Conservation (phyloP, 2,797 vertebrate species). For the Eremophila alpestris region DNA sequence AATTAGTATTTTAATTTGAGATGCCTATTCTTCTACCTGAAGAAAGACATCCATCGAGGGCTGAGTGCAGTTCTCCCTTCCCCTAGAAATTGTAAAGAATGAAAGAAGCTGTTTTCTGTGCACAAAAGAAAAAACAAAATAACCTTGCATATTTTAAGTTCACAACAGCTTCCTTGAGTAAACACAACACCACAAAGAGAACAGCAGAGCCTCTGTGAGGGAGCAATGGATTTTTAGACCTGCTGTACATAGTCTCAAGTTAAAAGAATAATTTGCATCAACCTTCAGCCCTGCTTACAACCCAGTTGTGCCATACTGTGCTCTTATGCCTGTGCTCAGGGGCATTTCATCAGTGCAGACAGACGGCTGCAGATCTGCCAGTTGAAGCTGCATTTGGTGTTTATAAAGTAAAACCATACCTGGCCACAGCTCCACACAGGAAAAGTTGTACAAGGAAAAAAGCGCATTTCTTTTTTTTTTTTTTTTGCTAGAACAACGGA, state of each 20-base stretch:
- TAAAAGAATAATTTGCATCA: neutral
- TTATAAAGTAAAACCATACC: neutral
- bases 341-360: neutral
- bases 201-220: neutral
- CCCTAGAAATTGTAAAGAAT: neutral
- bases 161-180: neutral
- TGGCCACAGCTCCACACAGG: neutral
- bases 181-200: neutral
- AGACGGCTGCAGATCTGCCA: neutral
- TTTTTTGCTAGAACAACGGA: neutral
- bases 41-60: neutral
- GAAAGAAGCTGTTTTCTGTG: neutral
- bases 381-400: neutral
- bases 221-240: neutral
- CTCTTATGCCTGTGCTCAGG: neutral
- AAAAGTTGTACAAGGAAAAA: neutral
- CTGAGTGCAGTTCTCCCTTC: neutral
- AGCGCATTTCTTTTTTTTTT: neutral
- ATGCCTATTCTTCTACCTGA: neutral
- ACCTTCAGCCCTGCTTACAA: neutral
- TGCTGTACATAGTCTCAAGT: neutral
- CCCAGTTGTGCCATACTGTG: neutral
- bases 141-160: neutral
- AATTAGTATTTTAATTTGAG: constrained; percentile 11
- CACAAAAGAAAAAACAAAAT: neutral